These are phyloP conservation scores for Germaria angustata DNA, from an alignment of 2,888 invertebrate species.

Conservation along the genomic window DNA sequence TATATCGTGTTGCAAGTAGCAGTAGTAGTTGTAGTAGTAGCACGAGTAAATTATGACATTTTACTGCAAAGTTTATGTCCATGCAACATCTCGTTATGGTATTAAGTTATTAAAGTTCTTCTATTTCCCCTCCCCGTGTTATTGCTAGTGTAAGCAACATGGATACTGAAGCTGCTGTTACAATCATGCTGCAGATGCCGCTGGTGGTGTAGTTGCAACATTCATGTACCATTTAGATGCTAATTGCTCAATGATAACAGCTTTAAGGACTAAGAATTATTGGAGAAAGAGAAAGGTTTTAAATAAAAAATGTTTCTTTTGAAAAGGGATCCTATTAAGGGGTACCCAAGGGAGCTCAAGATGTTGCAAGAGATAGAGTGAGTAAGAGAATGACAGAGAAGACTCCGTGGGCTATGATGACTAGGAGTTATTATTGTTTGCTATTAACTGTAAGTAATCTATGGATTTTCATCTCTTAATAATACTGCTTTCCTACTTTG, in stretches of 20 bases:
- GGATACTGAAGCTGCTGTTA: constrained; percentile 35
- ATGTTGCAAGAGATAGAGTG: background rate
- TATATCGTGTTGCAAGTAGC: constrained; percentile 12
- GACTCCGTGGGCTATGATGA: background rate
- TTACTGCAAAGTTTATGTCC: constrained; percentile 67
- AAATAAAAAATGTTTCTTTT: constrained; percentile 10
- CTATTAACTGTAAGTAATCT: constrained; percentile 62
- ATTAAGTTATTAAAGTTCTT: constrained; percentile 66
- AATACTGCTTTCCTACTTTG: constrained; percentile 46
- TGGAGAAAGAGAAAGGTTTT: background rate
- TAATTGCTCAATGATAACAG: constrained; percentile 64
- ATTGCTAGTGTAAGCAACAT: constrained; percentile 30
- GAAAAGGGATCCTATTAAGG: background rate
- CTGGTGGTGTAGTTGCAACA: constrained; percentile 15
- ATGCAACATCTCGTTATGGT: constrained; percentile 66
- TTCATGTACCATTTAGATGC: constrained; percentile 62
- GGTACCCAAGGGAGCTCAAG: background rate
- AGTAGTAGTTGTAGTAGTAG: background rate
- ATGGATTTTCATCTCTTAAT: constrained; percentile 59
- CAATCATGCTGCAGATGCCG: constrained; percentile 29
- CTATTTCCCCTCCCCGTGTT: background rate
- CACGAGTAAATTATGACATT: constrained; percentile 69
- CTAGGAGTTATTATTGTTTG: constrained; percentile 52
- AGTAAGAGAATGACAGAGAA: background rate
- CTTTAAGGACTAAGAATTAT: constrained; percentile 48